Conservation (phyloP, 2,888 invertebrate genomes). For the Erynnis tages region DNA sequence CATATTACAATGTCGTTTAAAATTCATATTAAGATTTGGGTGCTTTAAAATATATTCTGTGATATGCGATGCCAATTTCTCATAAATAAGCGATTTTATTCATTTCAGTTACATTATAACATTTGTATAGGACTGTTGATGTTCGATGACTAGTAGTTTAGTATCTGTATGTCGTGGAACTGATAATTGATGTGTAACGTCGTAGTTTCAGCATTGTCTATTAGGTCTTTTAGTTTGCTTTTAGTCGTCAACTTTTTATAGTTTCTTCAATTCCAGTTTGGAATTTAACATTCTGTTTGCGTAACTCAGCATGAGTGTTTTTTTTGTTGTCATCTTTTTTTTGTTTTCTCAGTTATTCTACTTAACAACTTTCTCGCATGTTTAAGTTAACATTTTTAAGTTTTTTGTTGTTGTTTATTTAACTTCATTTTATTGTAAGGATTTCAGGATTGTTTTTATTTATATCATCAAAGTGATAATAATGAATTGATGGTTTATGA, state of each 20-base stretch:
- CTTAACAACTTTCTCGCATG: constrained; percentile 39
- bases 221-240: constrained; percentile 22
- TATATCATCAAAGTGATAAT: not conserved
- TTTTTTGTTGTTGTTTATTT: constrained; percentile 22
- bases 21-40: no score
- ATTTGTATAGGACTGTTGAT: not conserved
- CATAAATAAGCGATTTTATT: not conserved
- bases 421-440: constrained; percentile 24
- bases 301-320: constrained; percentile 30
- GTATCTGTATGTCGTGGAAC: not conserved
- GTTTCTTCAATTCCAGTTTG: constrained; percentile 23
- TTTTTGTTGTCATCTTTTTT: constrained; percentile 31
- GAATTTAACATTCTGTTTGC: constrained; percentile 15
- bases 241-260: constrained; percentile 11
- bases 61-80: not conserved
- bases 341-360: constrained; percentile 24
- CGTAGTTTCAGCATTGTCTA: constrained; percentile 21
- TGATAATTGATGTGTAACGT: constrained; percentile 15
- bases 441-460: constrained; percentile 10
- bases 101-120: not conserved
- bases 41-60: not conserved
- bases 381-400: constrained; percentile 34
- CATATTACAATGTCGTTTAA: no score
- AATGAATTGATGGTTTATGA: no score
- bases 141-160: not conserved